Conservation (phyloP, 2,113 vertebrate species). For the Charadrius vociferus region DNA sequence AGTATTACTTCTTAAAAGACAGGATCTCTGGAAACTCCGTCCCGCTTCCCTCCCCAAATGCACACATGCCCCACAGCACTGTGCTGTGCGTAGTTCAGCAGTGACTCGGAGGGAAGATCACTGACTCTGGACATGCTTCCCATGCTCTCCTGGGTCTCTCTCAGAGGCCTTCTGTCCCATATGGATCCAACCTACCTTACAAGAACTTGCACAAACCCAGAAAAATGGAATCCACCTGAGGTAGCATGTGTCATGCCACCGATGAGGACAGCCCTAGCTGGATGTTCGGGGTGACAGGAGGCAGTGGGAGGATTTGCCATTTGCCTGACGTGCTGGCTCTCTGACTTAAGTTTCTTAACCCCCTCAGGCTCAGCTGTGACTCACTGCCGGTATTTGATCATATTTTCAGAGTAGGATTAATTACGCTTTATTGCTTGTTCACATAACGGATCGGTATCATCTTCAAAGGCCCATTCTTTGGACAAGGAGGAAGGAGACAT, state of each 20-base stretch:
- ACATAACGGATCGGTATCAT: neutral
- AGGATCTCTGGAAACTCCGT: neutral
- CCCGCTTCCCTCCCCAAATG: fast-evolving
- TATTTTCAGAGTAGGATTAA: constrained; percentile 56
- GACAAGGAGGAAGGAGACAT: constrained; percentile 19
- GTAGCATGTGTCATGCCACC: neutral
- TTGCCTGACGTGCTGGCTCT: neutral
- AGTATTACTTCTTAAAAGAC: neutral
- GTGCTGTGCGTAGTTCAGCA: neutral
- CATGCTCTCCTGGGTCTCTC: neutral
- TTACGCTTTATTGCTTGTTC: constrained; percentile 34
- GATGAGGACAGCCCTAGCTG: neutral
- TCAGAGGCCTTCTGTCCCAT: neutral
- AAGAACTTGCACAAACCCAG: neutral
- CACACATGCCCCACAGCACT: neutral
- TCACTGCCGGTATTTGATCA: constrained; percentile 16
- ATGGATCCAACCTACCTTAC: neutral
- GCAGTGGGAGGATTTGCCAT: neutral
- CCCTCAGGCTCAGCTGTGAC: constrained; percentile 13
- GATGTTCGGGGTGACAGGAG: neutral
- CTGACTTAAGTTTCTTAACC: neutral
- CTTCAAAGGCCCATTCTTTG: constrained; percentile 41
- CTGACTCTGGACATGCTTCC: neutral
- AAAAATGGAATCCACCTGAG: too few species aligned
- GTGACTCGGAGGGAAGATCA: neutral